Percentiles rank a stretch among this genome's conserved stretches.
Evolutionary conservation across 2,888 invertebrate species (phyloP).

Genomic region (Uropetala carovei): DNA sequence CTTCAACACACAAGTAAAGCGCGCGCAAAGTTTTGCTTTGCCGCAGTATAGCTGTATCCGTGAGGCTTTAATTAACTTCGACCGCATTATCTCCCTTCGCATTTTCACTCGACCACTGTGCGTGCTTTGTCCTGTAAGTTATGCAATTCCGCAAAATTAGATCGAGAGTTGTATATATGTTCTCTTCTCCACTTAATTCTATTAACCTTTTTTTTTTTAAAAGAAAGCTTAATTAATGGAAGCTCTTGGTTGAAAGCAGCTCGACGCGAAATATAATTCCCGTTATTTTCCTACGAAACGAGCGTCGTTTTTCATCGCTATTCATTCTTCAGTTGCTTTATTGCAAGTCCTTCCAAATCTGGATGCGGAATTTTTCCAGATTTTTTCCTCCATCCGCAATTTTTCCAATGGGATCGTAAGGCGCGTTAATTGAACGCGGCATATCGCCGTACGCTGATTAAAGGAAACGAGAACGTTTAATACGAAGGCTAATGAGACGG

Average conservation of each 20-base stretch:
- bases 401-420: no score
- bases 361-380: no score
- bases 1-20: background rate
- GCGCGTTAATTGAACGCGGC: no score
- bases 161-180: background rate
- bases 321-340: no score
- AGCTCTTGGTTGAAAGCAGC: background rate
- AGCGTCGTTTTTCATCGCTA: no score
- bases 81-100: background rate
- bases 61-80: background rate
- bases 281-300: background rate
- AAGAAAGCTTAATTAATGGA: background rate
- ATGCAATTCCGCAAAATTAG: background rate
- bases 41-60: slow-evolving; percentile 10
- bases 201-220: no score
- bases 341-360: no score
- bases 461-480: no score
- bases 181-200: background rate
- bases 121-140: background rate
- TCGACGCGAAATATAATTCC: background rate
- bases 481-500: no score
- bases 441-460: no score
- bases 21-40: background rate
- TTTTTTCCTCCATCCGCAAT: no score
- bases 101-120: background rate